Evolutionary conservation across 2,113 vertebrate species (phyloP).

Genomic region (Ceyx margarethae): DNA sequence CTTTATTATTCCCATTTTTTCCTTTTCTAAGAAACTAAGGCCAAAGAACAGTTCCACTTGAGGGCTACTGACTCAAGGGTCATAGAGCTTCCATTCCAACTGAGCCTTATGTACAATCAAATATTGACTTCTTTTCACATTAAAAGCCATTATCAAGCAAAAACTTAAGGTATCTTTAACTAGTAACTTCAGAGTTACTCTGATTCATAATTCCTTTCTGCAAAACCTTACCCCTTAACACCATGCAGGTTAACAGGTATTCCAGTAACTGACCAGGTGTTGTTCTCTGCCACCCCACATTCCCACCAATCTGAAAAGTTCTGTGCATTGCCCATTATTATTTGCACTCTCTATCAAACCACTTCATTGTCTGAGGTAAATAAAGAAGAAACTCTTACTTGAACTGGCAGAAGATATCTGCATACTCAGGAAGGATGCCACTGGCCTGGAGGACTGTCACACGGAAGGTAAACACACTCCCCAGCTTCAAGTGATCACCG

Average conservation of each 20-base stretch:
- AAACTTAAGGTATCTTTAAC: background rate
- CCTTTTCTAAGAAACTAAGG: background rate
- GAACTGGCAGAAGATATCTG: constrained; percentile 99
- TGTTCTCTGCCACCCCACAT: background rate
- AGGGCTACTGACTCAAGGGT: background rate
- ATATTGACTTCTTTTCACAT: background rate
- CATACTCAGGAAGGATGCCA: constrained; percentile 90
- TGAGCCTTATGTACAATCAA: background rate
- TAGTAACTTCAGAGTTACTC: background rate
- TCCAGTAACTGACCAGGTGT: background rate
- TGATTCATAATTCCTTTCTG: background rate
- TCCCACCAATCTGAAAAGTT: background rate
- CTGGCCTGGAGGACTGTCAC: constrained; percentile 95
- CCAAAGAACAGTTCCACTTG: background rate
- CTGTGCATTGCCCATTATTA: background rate
- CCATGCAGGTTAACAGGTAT: background rate
- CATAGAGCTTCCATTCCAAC: background rate
- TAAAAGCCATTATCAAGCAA: background rate
- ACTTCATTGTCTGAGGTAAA: background rate
- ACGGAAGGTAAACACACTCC: constrained; percentile 94
- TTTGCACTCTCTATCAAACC: background rate
- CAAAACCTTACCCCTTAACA: background rate
- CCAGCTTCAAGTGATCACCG: constrained; percentile 88
- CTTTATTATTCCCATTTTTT: background rate
- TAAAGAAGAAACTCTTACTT: constrained; percentile 82